phyloP scores from a whole-genome alignment of 2,888 invertebrate species.

The Drosophila anceps region DNA sequence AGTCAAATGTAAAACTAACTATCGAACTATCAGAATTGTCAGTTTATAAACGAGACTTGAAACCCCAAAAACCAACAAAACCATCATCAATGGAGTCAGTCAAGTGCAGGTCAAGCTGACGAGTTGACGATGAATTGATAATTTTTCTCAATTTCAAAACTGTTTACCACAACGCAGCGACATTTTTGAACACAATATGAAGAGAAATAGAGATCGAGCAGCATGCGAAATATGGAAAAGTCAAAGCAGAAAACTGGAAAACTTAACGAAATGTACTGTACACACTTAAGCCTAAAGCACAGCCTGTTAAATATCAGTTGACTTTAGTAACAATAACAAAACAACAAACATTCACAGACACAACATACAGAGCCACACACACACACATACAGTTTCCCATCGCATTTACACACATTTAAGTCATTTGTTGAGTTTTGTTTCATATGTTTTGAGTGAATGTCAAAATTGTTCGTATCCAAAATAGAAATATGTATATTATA shows the following conservation, averaged over 20 bases:
- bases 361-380: neutral
- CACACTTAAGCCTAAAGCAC: neutral
- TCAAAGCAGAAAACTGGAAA: no score
- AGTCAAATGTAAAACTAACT: no score
- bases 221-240: neutral
- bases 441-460: constrained; percentile 28
- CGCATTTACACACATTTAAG: neutral
- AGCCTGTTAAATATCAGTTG: neutral
- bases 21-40: no score
- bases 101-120: neutral
- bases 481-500: neutral
- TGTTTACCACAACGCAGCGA: neutral
- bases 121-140: neutral
- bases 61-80: no score
- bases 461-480: constrained; percentile 30
- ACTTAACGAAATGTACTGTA: no score
- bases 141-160: neutral
- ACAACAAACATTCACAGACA: neutral
- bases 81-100: neutral
- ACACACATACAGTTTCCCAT: neutral
- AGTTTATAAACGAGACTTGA: no score
- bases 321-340: neutral
- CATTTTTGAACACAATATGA: neutral
- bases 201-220: neutral
- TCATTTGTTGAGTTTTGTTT: constrained; percentile 16